Conservation (phyloP, 2,888 invertebrate species). For the Lysandra coridon region DNA sequence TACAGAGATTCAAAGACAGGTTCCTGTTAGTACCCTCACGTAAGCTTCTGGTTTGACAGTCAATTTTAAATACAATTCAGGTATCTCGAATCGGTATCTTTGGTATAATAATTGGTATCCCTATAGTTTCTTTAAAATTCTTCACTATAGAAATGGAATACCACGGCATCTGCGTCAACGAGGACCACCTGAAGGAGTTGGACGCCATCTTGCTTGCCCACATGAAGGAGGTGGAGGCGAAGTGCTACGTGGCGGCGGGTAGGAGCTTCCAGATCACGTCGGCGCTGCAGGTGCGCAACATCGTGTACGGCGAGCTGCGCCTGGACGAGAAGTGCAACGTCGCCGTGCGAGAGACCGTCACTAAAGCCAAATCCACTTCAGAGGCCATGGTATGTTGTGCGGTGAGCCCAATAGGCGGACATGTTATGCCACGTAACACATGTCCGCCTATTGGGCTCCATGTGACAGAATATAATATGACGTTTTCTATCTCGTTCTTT, state of each 20-base stretch:
- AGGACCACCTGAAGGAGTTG: conserved; percentile 58
- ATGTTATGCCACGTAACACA: too few species aligned
- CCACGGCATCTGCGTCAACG: conserved; percentile 60
- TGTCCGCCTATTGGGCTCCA: too few species aligned
- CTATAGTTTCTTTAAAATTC: background rate
- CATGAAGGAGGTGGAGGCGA: conserved; percentile 56
- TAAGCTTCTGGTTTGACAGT: too few species aligned
- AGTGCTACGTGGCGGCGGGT: conserved; percentile 64
- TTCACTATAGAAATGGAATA: conserved; percentile 64
- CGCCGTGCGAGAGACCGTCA: conserved; percentile 59
- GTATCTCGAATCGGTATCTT: too few species aligned
- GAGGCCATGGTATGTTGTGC: conserved; percentile 60
- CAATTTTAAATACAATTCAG: too few species aligned
- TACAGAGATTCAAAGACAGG: too few species aligned
- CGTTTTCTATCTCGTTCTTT: too few species aligned
- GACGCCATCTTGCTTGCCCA: conserved; percentile 52
- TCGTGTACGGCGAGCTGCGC: conserved; percentile 70
- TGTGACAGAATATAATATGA: too few species aligned
- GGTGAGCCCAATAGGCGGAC: too few species aligned
- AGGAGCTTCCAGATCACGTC: conserved; percentile 67
- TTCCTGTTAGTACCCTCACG: too few species aligned
- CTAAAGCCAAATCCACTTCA: conserved; percentile 67
- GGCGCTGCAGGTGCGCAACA: conserved; percentile 60
- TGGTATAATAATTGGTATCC: background rate
- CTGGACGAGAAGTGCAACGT: conserved; percentile 63